Base-by-base conservation (phyloP, 2,888 invertebrate species). In the Erynnis tages region DNA sequence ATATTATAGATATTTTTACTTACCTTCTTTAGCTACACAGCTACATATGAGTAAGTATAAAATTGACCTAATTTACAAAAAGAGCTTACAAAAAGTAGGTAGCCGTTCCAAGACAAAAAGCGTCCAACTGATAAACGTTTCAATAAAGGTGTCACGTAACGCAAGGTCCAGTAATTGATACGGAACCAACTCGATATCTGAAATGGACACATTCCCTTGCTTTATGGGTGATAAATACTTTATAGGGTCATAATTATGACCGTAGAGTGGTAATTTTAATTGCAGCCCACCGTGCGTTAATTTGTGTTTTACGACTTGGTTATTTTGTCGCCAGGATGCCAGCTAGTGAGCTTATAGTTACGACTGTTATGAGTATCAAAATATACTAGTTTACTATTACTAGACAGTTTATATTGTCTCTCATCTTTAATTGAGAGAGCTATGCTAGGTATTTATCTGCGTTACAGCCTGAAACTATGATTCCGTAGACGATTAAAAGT, bases 201-300 rank as follows among this genome's bases (percentile, higher is more conserved):
- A 63, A 71, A 77, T 76, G 73, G 76, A 76, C 68, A 70, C 75
- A 73, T 76, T 74, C 70, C 69, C 67, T 62, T 62, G 63, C 62
- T 71, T 82, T 72, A 82, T 66, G 63, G 71, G 48, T 67, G 57
- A 75, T 82, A 80, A 82, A 79, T 60, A 58, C 67, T 76, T 81
- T 74, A 78, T 64, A 57, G 56, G 57, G 63, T 68, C 43, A 35
- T 52, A 43, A 50, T 73, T 73, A 79, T 81, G 79, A 81, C 81
- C 79, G 76, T 76, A 71, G 73, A 56, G 62, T 67, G 72, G 74
- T 78, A 73, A 76, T 73, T 79, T 81, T 82, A 82, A 82, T 80
- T 76, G 78, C 68, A 62, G 77, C 77, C 85, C 80, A 82, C 85
- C 84, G 76, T 73, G 76, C 69, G 74, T 69, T 75, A 69, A 79